Base-by-base conservation (phyloP, 2,113 vertebrate genomes). In the Spea bombifrons region DNA sequence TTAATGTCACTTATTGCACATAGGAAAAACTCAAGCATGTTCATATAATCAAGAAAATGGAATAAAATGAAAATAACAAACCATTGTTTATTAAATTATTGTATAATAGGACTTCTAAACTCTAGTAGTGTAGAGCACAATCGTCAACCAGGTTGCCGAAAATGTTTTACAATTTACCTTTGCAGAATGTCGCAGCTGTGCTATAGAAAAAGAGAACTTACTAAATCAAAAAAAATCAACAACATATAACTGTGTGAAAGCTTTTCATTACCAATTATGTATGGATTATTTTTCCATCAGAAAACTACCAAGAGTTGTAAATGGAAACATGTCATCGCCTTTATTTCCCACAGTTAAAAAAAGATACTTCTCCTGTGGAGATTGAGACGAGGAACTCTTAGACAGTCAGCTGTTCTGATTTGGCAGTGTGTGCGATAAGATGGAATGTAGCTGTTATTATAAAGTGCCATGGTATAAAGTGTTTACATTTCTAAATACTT, bases 361-460 rank as follows among this genome's bases (percentile, higher is more conserved):
- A 64, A 13, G 13, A 13, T 13, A 64, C 5, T 5, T 30, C 5
- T 13, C 7, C 13, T 68, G 3, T 46, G 17, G 13, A 45, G 49
- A 67, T 9, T 66, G 52, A 55, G 46, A 57, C 5, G 44, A n/a
- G 50, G 65, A 57, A n/a, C 16, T n/a, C 10, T 49, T 57, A 68
- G 65, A 76, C 50, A 68, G 75, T 68, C 50, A 68, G 75, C 64
- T 76, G 65, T 76, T 57, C n/a, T 75, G 16, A 68, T 68, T 76
- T 76, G 43, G 50, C 43, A 67, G 64, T 4, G 44, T 76, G n/a
- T 76, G 5, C 65, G 16, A 66, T 59, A 44, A 46, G 52, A 68
- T 57, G 53, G 45, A 57, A 68, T 76, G 50, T 68, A 68, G 13
- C 52, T 76, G 65, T 76, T 52, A 68, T n/a, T 76, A 43, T 44